phyloP scores from a whole-genome alignment of 2,797 vertebrate species.

The Pteronotus mesoamericanus region DNA sequence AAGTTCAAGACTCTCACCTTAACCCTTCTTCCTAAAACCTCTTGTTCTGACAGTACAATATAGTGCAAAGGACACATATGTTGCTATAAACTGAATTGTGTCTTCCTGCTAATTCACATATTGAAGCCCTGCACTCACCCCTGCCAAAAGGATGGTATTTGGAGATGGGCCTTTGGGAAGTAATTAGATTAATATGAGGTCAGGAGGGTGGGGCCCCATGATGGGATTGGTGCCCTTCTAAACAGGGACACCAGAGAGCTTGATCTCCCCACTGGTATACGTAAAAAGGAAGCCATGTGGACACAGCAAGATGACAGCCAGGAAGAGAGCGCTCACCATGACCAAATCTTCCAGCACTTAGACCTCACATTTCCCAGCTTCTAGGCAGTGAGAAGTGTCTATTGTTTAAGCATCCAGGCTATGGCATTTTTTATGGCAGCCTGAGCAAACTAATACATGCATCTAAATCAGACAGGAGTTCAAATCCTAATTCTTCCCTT shows the following conservation, averaged over 20 bases:
- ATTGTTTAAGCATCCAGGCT: background rate
- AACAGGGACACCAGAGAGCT: background rate
- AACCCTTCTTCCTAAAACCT: background rate
- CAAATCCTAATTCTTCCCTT: background rate
- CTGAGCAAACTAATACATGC: background rate
- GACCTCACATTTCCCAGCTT: background rate
- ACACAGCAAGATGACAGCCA: background rate
- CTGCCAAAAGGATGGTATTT: background rate
- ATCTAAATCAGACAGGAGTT: background rate
- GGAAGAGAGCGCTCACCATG: background rate
- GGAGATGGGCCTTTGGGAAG: background rate
- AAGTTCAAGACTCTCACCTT: background rate
- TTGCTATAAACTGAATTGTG: too few species aligned
- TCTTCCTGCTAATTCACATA: background rate
- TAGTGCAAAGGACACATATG: background rate
- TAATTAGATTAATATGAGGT: background rate
- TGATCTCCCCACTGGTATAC: rapidly evolving
- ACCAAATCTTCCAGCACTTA: background rate
- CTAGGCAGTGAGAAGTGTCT: background rate
- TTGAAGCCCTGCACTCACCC: background rate
- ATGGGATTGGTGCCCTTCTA: background rate
- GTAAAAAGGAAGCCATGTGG: background rate
- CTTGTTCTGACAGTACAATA: background rate
- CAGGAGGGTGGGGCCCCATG: background rate
- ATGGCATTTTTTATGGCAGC: background rate